Percentiles rank a stretch among this genome's conserved stretches.
Evolutionary conservation across 2,113 vertebrate genomes (phyloP).

Genomic region (Psammodynastes pulverulentus): DNA sequence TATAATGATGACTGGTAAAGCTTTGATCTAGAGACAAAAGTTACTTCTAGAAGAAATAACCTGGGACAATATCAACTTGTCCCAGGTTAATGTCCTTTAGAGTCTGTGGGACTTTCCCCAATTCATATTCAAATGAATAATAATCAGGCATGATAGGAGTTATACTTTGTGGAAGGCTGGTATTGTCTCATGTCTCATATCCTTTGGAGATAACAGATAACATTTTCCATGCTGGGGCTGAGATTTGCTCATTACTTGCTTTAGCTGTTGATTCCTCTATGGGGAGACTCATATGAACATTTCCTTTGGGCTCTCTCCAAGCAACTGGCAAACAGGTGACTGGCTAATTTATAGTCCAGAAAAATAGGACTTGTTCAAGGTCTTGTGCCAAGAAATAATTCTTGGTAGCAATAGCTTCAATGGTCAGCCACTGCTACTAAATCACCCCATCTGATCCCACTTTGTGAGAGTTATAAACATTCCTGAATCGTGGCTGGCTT

Average conservation of each 20-base stretch:
- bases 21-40: not conserved
- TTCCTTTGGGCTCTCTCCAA: not conserved
- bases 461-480: slow-evolving; percentile 18
- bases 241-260: not conserved
- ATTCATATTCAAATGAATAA: not conserved
- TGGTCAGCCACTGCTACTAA: not conserved
- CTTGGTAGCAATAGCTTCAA: slow-evolving; percentile 2
- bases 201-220: not conserved
- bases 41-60: too few relatives aligned
- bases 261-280: not conserved
- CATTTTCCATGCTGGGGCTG: not conserved
- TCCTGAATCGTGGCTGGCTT: not conserved
- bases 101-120: not conserved
- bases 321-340: not conserved
- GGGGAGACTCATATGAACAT: not conserved
- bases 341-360: not conserved
- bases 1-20: not conserved
- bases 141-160: not conserved
- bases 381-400: slow-evolving; percentile 25
- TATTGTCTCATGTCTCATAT: not conserved
- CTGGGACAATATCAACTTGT: not conserved
- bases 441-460: not conserved
- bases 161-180: not conserved
- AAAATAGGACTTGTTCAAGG: slow-evolving; percentile 12
- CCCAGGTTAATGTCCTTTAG: not conserved